phyloP scores from a whole-genome alignment of 1,140 invertebrate genomes.

The Hylyphantes graminicola region DNA sequence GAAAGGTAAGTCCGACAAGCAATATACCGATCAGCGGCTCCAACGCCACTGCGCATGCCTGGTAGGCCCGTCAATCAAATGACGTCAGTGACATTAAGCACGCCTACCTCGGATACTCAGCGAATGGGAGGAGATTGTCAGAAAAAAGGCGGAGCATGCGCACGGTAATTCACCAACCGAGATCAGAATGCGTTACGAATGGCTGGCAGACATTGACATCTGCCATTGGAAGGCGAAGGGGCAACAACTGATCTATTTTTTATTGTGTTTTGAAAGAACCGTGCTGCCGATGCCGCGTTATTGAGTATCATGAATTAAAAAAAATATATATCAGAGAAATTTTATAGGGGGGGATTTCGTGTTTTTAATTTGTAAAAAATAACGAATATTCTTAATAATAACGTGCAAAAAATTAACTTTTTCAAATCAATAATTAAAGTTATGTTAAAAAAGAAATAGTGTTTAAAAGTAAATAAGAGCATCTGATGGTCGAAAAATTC shows the following conservation, averaged over 20 bases:
- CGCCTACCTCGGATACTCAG: background rate
- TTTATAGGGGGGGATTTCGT: background rate
- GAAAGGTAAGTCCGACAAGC: too few species aligned
- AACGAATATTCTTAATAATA: too few species aligned
- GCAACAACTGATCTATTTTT: slow-evolving; percentile 9
- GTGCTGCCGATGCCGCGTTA: background rate
- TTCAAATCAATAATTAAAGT: too few species aligned
- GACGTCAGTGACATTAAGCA: background rate
- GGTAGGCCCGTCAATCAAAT: background rate
- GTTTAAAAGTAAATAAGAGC: too few species aligned
- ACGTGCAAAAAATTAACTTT: too few species aligned
- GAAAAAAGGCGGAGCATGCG: background rate
- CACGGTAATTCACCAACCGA: slow-evolving; percentile 53
- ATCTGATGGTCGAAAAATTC: too few species aligned
- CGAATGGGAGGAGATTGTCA: slow-evolving; percentile 6
- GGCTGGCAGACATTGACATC: slow-evolving; percentile 52
- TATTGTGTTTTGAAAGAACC: background rate
- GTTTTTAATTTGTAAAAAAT: too few species aligned
- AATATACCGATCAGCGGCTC: too few species aligned
- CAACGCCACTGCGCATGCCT: background rate
- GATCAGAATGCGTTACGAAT: slow-evolving; percentile 54
- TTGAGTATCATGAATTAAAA: background rate
- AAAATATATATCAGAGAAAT: background rate
- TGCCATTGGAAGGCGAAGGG: slow-evolving; percentile 47
- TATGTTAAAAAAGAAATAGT: too few species aligned